These are phyloP conservation scores for Branchipolynoe longqiensis DNA, from an alignment of 2,888 invertebrate species.

Conservation along the genomic window DNA sequence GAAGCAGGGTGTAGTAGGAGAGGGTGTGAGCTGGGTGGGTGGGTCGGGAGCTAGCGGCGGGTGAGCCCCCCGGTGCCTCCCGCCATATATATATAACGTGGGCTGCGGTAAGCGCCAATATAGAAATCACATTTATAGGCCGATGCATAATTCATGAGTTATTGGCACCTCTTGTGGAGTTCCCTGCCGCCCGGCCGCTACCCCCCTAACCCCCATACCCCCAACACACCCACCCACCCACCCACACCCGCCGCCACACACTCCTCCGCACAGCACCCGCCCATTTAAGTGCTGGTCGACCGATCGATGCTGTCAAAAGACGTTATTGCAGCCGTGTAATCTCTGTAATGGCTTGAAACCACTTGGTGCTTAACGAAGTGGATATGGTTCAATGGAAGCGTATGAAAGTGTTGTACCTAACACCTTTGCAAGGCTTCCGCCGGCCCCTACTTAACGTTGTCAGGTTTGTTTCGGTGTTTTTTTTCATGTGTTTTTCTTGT, in stretches of 20 bases:
- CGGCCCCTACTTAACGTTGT: no score
- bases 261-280: no score
- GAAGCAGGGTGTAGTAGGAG: neutral
- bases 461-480: no score
- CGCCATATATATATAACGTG: neutral
- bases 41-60: no score
- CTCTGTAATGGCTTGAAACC: conserved; percentile 42
- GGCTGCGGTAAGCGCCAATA: conserved; percentile 39
- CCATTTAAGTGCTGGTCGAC: conserved; percentile 1
- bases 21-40: neutral
- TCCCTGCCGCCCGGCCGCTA: no score
- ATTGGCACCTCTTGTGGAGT: conserved; percentile 26
- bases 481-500: no score
- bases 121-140: conserved; percentile 35
- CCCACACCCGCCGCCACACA: no score
- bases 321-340: conserved; percentile 44
- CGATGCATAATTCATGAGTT: conserved; percentile 49
- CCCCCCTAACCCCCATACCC: no score
- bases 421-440: neutral
- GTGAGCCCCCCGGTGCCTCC: no score
- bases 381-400: conserved; percentile 6
- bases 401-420: conserved; percentile 40
- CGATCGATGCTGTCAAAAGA: conserved; percentile 48
- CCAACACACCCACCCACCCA: no score
- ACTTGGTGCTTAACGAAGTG: conserved; percentile 41